Evolutionary conservation across 2,888 invertebrate species (phyloP).

Genomic region (Hetaerina titia): DNA sequence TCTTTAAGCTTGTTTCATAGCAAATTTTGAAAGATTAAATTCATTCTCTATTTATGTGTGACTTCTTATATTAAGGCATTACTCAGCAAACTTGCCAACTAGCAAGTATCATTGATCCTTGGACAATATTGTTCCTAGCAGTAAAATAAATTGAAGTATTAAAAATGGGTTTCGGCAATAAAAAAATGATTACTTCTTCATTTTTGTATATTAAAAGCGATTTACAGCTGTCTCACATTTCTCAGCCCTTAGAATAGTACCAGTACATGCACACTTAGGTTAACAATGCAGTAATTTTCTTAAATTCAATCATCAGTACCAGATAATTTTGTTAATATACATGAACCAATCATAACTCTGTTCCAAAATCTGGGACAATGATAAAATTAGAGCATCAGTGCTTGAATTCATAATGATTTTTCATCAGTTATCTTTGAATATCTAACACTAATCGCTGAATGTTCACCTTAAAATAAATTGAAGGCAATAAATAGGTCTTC

Average conservation of each 20-base stretch:
- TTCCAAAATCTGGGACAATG: background rate
- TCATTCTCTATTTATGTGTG: too few species aligned
- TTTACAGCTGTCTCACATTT: constrained; percentile 52
- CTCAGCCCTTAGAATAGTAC: constrained; percentile 47
- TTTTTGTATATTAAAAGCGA: constrained; percentile 56
- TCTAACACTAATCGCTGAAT: constrained; percentile 25
- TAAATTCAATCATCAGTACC: background rate
- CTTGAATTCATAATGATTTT: background rate
- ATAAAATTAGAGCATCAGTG: constrained; percentile 17
- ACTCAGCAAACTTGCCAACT: too few species aligned
- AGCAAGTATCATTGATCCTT: too few species aligned
- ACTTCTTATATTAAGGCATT: too few species aligned
- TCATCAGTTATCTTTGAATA: background rate
- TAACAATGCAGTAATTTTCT: constrained; percentile 27
- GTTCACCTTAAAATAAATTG: constrained; percentile 29
- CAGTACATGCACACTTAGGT: constrained; percentile 46
- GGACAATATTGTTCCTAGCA: too few species aligned
- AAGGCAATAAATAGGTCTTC: background rate
- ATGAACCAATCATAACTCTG: constrained; percentile 24
- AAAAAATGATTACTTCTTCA: background rate
- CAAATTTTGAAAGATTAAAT: too few species aligned
- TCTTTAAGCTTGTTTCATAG: too few species aligned
- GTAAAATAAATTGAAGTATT: background rate
- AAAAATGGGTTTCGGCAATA: background rate
- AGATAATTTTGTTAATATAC: constrained; percentile 28